These are phyloP conservation scores for Catotricha subobsoleta DNA, from an alignment of 2,888 invertebrate genomes.

Conservation along the genomic window DNA sequence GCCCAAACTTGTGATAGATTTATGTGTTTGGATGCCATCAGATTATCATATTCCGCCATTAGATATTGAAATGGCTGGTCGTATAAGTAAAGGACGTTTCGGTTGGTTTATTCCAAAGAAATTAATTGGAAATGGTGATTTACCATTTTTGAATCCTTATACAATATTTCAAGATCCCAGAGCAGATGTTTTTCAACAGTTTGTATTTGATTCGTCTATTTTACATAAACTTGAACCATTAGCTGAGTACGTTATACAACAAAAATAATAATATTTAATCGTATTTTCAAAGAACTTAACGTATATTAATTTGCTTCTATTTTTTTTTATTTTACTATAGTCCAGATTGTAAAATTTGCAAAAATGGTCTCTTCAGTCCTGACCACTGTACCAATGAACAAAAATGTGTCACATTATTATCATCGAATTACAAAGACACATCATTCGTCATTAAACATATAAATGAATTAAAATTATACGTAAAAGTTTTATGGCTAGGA, in stretches of 20 bases:
- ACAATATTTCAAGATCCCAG: slow-evolving; percentile 16
- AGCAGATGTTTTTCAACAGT: slow-evolving; percentile 13
- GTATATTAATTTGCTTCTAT: not conserved
- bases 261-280: slow-evolving; percentile 11
- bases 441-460: slow-evolving; percentile 42
- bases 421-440: slow-evolving; percentile 33
- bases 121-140: slow-evolving; percentile 16
- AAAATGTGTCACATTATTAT: slow-evolving; percentile 33
- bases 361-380: slow-evolving; percentile 1
- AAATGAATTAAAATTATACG: slow-evolving; percentile 35
- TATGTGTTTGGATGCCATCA: slow-evolving; percentile 52
- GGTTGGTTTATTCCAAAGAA: slow-evolving; percentile 44
- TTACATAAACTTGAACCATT: slow-evolving; percentile 11
- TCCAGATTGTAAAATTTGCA: slow-evolving; percentile 1
- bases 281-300: no score
- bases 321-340: slow-evolving; percentile 7
- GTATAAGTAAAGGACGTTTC: slow-evolving; percentile 37
- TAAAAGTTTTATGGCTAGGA: slow-evolving; percentile 54
- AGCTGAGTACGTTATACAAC: slow-evolving; percentile 1
- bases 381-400: slow-evolving; percentile 9
- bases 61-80: slow-evolving; percentile 33
- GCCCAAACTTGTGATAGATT: slow-evolving; percentile 46
- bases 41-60: slow-evolving; percentile 34
- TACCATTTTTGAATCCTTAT: slow-evolving; percentile 14
- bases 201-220: slow-evolving; percentile 4